These are phyloP conservation scores for Novumbra hubbsi DNA, from an alignment of 2,797 vertebrate genomes.

Conservation along the genomic window DNA sequence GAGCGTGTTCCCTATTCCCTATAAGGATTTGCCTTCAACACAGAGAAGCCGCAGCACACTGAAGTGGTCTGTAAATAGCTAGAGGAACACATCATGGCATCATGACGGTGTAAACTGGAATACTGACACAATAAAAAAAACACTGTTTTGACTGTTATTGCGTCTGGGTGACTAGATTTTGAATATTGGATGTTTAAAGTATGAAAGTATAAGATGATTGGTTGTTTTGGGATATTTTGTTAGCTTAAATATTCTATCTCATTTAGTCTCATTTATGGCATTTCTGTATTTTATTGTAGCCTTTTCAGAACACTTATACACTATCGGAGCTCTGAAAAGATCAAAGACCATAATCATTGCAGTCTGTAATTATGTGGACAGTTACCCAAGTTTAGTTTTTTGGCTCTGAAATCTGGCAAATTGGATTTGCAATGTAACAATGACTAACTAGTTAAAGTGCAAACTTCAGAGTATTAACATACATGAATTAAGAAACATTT, in stretches of 20 bases:
- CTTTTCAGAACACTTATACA: not conserved
- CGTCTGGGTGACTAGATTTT: slow-evolving; percentile 11
- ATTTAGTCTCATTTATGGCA: not conserved
- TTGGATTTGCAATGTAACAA: too few species aligned
- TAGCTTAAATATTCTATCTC: not conserved
- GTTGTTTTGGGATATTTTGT: not conserved
- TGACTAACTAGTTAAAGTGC: too few species aligned
- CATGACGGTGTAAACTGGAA: slow-evolving; percentile 54
- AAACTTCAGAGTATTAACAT: too few species aligned
- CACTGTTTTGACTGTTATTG: slow-evolving; percentile 52
- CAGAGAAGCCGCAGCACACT: slow-evolving; percentile 48
- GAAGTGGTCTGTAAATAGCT: slow-evolving; percentile 64
- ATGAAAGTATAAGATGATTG: not conserved
- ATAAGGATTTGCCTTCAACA: slow-evolving; percentile 48
- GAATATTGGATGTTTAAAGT: not conserved
- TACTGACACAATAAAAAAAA: slow-evolving; percentile 64
- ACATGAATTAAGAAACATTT: too few species aligned
- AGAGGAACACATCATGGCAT: slow-evolving; percentile 56
- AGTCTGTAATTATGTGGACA: not conserved
- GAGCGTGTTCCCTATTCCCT: slow-evolving; percentile 22
- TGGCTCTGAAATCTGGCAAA: too few species aligned
- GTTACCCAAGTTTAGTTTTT: too few species aligned
- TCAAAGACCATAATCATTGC: not conserved
- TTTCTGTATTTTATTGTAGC: not conserved
- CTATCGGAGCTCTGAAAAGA: not conserved